Conservation (phyloP, 2,113 vertebrate genomes). For the Heterotis niloticus region DNA sequence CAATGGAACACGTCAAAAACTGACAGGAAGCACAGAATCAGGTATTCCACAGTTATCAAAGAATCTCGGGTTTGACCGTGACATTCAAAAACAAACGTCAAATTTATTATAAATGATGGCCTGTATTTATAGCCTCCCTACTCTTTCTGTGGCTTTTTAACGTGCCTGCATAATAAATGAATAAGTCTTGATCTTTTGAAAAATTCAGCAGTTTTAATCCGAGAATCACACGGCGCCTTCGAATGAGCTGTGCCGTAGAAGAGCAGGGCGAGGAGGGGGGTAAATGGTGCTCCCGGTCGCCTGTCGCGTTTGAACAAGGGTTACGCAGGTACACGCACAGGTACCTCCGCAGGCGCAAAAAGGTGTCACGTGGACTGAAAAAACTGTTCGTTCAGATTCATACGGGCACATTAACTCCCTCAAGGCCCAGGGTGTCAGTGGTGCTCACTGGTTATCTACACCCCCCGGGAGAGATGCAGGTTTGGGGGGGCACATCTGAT, state of each 20-base stretch:
- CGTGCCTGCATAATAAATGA: constrained; percentile 32
- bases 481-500: neutral
- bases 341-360: neutral
- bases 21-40: too few species aligned
- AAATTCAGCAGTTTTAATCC: constrained; percentile 38
- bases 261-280: neutral
- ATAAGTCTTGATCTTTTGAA: constrained; percentile 32
- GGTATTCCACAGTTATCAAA: too few species aligned
- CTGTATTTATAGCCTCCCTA: constrained; percentile 25
- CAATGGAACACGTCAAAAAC: too few species aligned
- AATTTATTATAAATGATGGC: constrained; percentile 35
- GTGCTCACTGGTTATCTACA: neutral
- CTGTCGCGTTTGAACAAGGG: neutral
- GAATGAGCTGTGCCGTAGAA: neutral
- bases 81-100: constrained; percentile 23
- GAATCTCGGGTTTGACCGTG: neutral
- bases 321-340: neutral
- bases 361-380: neutral
- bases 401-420: neutral
- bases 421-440: neutral
- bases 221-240: constrained; percentile 27
- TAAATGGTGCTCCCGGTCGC: neutral
- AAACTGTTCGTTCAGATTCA: constrained; percentile 3
- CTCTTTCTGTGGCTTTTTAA: constrained; percentile 22
- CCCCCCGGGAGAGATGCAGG: neutral